Conservation (phyloP, 2,797 vertebrate species). For the Mastacembelus armatus region DNA sequence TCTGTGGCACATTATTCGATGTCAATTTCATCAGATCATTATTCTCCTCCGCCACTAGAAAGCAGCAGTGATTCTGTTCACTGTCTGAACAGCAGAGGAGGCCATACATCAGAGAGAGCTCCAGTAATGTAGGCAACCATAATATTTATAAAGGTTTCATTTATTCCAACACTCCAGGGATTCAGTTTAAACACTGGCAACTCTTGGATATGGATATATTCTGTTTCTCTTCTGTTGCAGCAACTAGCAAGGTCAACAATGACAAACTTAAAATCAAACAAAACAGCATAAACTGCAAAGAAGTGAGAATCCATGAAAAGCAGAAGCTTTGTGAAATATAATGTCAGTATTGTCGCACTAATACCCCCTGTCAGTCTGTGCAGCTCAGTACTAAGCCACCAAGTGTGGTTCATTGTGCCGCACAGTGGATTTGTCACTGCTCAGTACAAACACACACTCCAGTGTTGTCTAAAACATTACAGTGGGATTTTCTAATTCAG, state of each 20-base stretch:
- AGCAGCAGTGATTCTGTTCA: slow-evolving; percentile 47
- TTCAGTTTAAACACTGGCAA: slow-evolving; percentile 36
- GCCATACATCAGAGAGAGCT: slow-evolving; percentile 32
- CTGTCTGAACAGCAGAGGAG: slow-evolving; percentile 44
- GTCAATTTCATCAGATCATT: slow-evolving; percentile 42
- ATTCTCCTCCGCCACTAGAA: slow-evolving; percentile 54
- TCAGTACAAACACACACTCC: slow-evolving; percentile 11
- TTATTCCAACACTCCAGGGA: slow-evolving; percentile 38
- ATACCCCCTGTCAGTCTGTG: slow-evolving; percentile 41
- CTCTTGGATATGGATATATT: slow-evolving; percentile 48
- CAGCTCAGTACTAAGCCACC: slow-evolving; percentile 27
- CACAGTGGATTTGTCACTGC: slow-evolving; percentile 36
- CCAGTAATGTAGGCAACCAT: slow-evolving; percentile 26
- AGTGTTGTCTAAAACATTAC: slow-evolving; percentile 11
- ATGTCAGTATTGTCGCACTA: slow-evolving; percentile 21
- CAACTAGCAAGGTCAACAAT: slow-evolving; percentile 35
- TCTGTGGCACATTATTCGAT: slow-evolving; percentile 45
- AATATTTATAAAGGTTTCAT: slow-evolving; percentile 31
- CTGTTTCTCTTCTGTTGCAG: slow-evolving; percentile 14
- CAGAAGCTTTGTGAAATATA: slow-evolving; percentile 33
- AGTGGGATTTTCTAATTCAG: slow-evolving; percentile 3
- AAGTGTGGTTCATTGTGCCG: slow-evolving; percentile 26
- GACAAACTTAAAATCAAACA: slow-evolving; percentile 37
- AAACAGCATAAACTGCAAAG: slow-evolving; percentile 15
- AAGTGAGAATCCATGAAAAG: slow-evolving; percentile 22